Evolutionary conservation across 2,797 vertebrate species (phyloP).

Genomic region (Cynopterus sphinx): DNA sequence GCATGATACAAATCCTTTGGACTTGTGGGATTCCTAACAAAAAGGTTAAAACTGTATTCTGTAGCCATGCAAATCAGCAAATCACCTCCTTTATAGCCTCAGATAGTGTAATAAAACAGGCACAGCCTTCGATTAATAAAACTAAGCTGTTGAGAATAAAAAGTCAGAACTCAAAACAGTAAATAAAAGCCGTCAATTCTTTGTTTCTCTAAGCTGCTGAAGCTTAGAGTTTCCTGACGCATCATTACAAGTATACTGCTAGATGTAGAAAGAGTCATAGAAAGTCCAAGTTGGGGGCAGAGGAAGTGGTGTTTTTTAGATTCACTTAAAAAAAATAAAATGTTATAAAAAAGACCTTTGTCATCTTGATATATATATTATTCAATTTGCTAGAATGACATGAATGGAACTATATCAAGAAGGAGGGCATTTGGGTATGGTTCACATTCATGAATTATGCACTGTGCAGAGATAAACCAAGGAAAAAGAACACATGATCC

Average conservation of each 20-base stretch:
- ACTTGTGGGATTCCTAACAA: conserved; percentile 43
- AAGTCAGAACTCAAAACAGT: background rate
- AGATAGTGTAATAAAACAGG: background rate
- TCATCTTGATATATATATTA: background rate
- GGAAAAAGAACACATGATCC: background rate
- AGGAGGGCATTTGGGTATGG: background rate
- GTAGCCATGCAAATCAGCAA: conserved; percentile 29
- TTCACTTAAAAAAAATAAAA: background rate
- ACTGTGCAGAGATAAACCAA: background rate
- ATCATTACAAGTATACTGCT: background rate
- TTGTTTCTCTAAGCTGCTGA: background rate
- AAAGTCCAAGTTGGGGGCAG: background rate
- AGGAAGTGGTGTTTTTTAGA: background rate
- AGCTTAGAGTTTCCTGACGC: background rate
- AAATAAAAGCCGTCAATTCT: background rate
- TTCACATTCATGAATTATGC: background rate
- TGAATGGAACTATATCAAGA: background rate
- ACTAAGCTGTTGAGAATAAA: conserved; percentile 37
- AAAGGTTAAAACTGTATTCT: conserved; percentile 59
- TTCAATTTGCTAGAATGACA: background rate
- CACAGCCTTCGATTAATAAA: conserved; percentile 1
- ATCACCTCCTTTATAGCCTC: background rate
- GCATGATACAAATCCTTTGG: background rate
- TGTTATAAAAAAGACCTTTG: background rate
- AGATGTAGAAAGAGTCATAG: too few species aligned